Percentiles rank a stretch among this genome's conserved stretches.
Conservation (phyloP, 2,888 invertebrate species). For the Idaea straminata region DNA sequence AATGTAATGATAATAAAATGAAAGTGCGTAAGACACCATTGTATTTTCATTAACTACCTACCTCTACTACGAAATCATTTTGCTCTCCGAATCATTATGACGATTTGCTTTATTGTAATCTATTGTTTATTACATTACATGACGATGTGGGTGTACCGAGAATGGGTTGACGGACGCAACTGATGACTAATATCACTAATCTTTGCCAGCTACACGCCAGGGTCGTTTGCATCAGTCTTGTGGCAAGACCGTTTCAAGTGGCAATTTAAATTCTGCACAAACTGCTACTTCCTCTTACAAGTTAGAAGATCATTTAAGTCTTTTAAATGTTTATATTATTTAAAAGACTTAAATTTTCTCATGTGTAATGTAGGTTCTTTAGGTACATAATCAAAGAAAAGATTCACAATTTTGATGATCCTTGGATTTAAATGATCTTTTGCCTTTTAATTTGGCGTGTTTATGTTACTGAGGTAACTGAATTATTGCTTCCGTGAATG, state of each 20-base stretch:
- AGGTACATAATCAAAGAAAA: too few relatives aligned
- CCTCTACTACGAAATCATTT: conserved; percentile 8
- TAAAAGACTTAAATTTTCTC: too few relatives aligned
- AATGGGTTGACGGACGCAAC: conserved; percentile 11
- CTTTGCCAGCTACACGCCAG: conserved; percentile 37
- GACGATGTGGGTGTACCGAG: conserved; percentile 32
- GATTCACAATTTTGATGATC: too few relatives aligned
- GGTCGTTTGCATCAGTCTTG: conserved; percentile 47
- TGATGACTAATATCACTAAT: conserved; percentile 51
- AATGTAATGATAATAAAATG: background rate
- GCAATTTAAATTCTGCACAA: conserved; percentile 57
- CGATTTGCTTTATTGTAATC: conserved; percentile 14
- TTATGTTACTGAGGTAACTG: too few relatives aligned
- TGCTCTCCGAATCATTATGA: conserved; percentile 5
- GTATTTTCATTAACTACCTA: background rate
- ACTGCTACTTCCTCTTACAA: conserved; percentile 58
- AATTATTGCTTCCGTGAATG: conserved; percentile 11
- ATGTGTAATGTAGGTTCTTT: too few relatives aligned
- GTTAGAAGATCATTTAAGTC: conserved; percentile 34
- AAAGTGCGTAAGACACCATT: background rate
- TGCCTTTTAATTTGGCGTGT: conserved; percentile 13
- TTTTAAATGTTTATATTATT: conserved; percentile 6
- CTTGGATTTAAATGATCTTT: conserved; percentile 9
- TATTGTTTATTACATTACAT: conserved; percentile 17
- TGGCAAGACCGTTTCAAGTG: conserved; percentile 43